phyloP scores from a whole-genome alignment of 2,113 vertebrate species.

The Cyprinodon brontotheroides region DNA sequence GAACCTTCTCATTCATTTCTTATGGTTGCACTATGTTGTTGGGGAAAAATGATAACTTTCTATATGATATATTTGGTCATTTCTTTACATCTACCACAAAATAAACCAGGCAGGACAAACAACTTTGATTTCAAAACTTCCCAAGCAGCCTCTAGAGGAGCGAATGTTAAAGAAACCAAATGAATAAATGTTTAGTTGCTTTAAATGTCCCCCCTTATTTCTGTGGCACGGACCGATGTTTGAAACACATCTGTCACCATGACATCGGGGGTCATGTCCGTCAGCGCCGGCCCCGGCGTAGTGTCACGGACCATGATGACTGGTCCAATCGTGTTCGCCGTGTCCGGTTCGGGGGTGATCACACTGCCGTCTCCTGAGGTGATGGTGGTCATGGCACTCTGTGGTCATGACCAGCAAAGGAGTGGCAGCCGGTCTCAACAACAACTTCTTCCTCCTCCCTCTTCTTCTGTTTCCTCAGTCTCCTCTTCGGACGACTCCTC shows the following conservation, averaged over 20 bases:
- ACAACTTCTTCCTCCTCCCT: background rate
- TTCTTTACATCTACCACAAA: too few species aligned
- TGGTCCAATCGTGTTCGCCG: background rate
- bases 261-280: background rate
- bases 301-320: background rate
- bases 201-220: constrained; percentile 58
- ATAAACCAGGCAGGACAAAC: too few species aligned
- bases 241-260: background rate
- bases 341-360: background rate
- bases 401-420: constrained; percentile 2
- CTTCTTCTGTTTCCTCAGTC: background rate
- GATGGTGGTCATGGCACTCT: background rate
- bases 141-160: too few species aligned
- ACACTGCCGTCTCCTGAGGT: background rate
- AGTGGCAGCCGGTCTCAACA: background rate
- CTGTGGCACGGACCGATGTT: constrained; percentile 23
- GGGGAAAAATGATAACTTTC: too few species aligned
- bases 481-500: constrained; percentile 28
- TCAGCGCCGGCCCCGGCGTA: background rate
- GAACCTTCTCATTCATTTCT: too few species aligned
- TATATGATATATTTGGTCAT: too few species aligned
- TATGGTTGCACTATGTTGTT: too few species aligned
- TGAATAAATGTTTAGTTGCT: too few species aligned
- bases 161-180: too few species aligned
- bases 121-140: too few species aligned